Evolutionary conservation across 2,888 invertebrate species (phyloP).

Genomic region (Cantharis flavilabris): DNA sequence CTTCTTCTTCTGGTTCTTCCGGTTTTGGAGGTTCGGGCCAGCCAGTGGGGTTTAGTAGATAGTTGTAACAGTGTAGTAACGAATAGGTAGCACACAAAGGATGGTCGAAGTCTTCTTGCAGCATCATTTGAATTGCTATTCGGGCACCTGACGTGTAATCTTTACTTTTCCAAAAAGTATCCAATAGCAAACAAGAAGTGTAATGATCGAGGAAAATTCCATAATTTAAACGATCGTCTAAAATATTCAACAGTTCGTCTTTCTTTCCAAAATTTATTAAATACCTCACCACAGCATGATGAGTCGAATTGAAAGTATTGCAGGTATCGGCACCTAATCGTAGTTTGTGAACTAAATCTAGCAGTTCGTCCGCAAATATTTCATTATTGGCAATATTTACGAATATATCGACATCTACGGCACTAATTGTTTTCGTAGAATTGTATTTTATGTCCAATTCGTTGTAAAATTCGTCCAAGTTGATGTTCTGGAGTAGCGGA

Average conservation of each 20-base stretch:
- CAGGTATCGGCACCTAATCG: slow-evolving; percentile 73
- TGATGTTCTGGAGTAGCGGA: slow-evolving; percentile 64
- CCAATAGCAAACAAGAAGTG: slow-evolving; percentile 78
- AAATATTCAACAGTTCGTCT: slow-evolving; percentile 70
- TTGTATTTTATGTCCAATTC: slow-evolving; percentile 71
- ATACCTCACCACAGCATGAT: slow-evolving; percentile 76
- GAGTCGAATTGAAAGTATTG: slow-evolving; percentile 76
- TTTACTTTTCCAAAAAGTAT: slow-evolving; percentile 72
- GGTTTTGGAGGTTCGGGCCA: slow-evolving; percentile 54
- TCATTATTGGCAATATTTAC: slow-evolving; percentile 67
- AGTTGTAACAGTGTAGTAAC: slow-evolving; percentile 76
- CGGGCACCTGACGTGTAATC: slow-evolving; percentile 75
- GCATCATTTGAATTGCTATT: slow-evolving; percentile 78
- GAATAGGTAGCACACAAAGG: slow-evolving; percentile 70
- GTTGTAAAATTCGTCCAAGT: slow-evolving; percentile 70
- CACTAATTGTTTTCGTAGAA: slow-evolving; percentile 66
- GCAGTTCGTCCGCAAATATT: slow-evolving; percentile 69
- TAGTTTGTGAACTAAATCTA: slow-evolving; percentile 72
- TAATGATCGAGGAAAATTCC: slow-evolving; percentile 90
- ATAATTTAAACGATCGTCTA: slow-evolving; percentile 83
- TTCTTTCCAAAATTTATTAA: slow-evolving; percentile 61
- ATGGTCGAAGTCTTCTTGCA: slow-evolving; percentile 85
- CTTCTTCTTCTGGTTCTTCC: slow-evolving; percentile 56
- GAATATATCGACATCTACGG: slow-evolving; percentile 84
- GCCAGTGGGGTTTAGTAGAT: slow-evolving; percentile 60